phyloP scores from a whole-genome alignment of 2,797 vertebrate genomes.

The Astyanax mexicanus region DNA sequence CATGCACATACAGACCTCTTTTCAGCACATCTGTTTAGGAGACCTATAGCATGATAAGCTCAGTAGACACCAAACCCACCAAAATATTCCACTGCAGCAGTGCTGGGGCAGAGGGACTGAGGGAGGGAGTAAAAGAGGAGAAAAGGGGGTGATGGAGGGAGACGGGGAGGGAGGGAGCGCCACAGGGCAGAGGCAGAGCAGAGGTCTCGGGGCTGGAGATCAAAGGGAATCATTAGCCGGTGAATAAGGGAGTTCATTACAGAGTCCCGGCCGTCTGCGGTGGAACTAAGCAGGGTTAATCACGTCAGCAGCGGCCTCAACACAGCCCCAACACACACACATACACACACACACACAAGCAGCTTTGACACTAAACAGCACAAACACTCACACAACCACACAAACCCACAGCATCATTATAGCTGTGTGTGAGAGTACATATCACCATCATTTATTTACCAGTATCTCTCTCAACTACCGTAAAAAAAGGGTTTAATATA shows the following conservation, averaged over 20 bases:
- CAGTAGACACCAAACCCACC: conserved; percentile 18
- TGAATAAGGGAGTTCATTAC: conserved; percentile 87
- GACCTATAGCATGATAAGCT: not conserved
- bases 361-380: conserved; percentile 41
- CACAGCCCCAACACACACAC: conserved; percentile 65
- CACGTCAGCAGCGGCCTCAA: conserved; percentile 76
- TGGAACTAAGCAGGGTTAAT: conserved; percentile 77
- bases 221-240: conserved; percentile 87
- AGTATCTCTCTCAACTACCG: not conserved
- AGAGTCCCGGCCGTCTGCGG: conserved; percentile 79
- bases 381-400: conserved; percentile 20
- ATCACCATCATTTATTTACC: conserved; percentile 24
- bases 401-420: conserved; percentile 23
- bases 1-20: too few species aligned
- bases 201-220: conserved; percentile 82
- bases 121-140: conserved; percentile 53
- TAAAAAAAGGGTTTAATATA: too few species aligned
- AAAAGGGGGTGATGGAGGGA: conserved; percentile 53
- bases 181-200: conserved; percentile 79
- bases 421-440: conserved; percentile 15
- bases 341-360: conserved; percentile 58
- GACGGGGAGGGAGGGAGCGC: conserved; percentile 49
- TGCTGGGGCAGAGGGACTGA: conserved; percentile 55
- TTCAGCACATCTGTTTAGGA: not conserved
- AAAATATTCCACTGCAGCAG: conserved; percentile 45